Percentiles rank a stretch among this genome's conserved stretches.
Evolutionary conservation across 2,797 vertebrate genomes (phyloP).

Genomic region (Chaunax sp.): DNA sequence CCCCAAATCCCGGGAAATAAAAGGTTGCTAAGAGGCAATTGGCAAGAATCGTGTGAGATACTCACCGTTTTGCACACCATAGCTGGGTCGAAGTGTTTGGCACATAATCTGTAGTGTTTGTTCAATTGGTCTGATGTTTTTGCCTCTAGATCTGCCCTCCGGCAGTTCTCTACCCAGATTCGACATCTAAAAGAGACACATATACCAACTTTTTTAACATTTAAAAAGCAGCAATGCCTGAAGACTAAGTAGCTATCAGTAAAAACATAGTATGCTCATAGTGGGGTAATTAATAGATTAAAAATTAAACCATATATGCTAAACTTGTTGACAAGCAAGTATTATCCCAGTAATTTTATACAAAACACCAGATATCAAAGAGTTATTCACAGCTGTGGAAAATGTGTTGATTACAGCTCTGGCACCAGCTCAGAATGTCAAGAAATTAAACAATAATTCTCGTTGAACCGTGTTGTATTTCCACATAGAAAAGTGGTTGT

Average conservation of each 20-base stretch:
- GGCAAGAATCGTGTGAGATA: constrained; percentile 23
- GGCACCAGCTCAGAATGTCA: not conserved
- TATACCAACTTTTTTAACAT: not conserved
- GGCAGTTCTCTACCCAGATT: constrained; percentile 99
- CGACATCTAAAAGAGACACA: constrained; percentile 86
- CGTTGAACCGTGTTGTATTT: not conserved
- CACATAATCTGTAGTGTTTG: constrained; percentile 97
- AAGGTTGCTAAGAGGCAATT: not conserved
- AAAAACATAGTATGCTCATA: too few relatives aligned
- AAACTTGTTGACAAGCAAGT: too few relatives aligned
- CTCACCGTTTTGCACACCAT: constrained; percentile 98
- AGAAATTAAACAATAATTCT: too few relatives aligned
- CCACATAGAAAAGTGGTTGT: accelerated
- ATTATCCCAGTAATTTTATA: accelerated
- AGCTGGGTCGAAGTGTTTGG: constrained; percentile 97
- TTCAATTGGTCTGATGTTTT: constrained; percentile 98
- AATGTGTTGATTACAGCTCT: not conserved
- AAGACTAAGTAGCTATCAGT: too few relatives aligned
- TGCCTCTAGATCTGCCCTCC: constrained; percentile 94
- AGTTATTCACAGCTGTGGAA: too few relatives aligned
- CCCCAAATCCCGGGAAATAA: not conserved
- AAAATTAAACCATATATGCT: too few relatives aligned
- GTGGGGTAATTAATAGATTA: too few relatives aligned
- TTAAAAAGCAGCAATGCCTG: not conserved
- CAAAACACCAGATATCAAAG: not conserved